Base-by-base conservation (phyloP, 2,113 vertebrate genomes). In the Brachyhypopomus occidentalis region DNA sequence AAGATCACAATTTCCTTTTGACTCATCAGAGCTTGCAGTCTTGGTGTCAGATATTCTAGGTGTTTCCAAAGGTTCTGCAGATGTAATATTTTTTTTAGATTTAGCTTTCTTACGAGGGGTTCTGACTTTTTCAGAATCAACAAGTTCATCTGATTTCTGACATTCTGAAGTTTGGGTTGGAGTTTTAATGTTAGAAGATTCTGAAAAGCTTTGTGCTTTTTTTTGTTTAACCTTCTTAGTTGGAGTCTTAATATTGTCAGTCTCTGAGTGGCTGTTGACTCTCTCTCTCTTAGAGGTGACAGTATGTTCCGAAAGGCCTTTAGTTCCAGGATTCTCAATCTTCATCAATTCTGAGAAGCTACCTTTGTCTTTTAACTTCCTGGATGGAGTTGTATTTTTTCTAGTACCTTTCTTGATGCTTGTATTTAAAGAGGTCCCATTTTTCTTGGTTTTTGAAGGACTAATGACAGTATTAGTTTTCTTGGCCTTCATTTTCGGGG, bases 141-240 rank as follows among this genome's bases (percentile, higher is more conserved):
- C 70, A 1, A 8, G 23, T 59, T 23, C 8, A 22, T 45, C 70
- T 59, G 52, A 41, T 25, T 76, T 70, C 23, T 76, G 48, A 56
- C 2, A 55, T 55, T 41, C 56, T 27, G 48, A 9, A 16, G 22
- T 56, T 72, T 78, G 9, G 7, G 11, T 41, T 22, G 25, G 11
- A 59, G 64, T 75, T 63, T 81, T 22, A 38, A 5, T 8, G 12
- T 25, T 16, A 55, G 19, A 16, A 11, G 38, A 25, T 60, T 80
- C 73, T 4, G 66, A 52, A 0, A 22, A 20, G 2, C 25, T 38
- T 14, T 70, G 4, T 1, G 2, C 8, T 74, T 78, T 85, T 70
- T 82, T 82, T 16, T 23, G 67, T 58, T 78, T 82, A 1, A 12
- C 4, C 20, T 72, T 82, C 63, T 78, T 67, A 66, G 72, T 69